phyloP scores from a whole-genome alignment of 92 coral and sea anemone species.

The Paramuricea clavata region DNA sequence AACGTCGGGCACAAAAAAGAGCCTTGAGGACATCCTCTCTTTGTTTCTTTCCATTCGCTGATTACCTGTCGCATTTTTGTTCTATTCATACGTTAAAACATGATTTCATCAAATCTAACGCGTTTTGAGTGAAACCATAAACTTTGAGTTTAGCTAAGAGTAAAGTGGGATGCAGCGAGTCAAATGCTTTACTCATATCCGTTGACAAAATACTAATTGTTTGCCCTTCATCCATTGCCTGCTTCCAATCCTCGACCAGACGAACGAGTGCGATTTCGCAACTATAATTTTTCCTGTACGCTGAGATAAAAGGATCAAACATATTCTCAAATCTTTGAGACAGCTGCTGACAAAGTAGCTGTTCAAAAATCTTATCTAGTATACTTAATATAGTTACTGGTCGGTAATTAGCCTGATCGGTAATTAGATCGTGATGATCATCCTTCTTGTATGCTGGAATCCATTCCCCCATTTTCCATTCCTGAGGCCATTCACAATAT shows the following conservation, averaged over 20 bases:
- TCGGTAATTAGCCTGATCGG: constrained; percentile 56
- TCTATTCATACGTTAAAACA: too few relatives aligned
- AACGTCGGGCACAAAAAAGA: too few relatives aligned
- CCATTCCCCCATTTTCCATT: constrained; percentile 57
- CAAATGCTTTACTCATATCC: too few relatives aligned
- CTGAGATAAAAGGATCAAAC: constrained; percentile 59
- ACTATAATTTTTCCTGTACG: constrained; percentile 61
- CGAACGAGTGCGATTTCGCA: constrained; percentile 64
- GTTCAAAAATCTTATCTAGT: constrained; percentile 59
- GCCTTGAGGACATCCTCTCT: too few relatives aligned
- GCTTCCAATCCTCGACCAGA: constrained; percentile 66
- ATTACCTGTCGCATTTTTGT: too few relatives aligned
- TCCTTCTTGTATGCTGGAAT: constrained; percentile 35
- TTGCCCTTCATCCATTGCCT: constrained; percentile 38
- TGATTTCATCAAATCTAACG: too few relatives aligned
- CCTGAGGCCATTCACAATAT: constrained; percentile 17
- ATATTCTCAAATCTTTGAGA: constrained; percentile 34
- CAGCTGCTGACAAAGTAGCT: constrained; percentile 27
- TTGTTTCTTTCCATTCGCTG: too few relatives aligned
- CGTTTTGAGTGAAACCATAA: too few relatives aligned
- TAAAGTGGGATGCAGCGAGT: too few relatives aligned
- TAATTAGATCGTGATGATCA: constrained; percentile 25
- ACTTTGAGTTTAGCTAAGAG: too few relatives aligned
- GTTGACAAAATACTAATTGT: too few relatives aligned
- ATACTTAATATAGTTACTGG: constrained; percentile 52